Evolutionary conservation across 2,797 vertebrate species (phyloP), one percentile per base, ranked within the genome.

Genomic region (Chloroceryle amazona): DNA sequence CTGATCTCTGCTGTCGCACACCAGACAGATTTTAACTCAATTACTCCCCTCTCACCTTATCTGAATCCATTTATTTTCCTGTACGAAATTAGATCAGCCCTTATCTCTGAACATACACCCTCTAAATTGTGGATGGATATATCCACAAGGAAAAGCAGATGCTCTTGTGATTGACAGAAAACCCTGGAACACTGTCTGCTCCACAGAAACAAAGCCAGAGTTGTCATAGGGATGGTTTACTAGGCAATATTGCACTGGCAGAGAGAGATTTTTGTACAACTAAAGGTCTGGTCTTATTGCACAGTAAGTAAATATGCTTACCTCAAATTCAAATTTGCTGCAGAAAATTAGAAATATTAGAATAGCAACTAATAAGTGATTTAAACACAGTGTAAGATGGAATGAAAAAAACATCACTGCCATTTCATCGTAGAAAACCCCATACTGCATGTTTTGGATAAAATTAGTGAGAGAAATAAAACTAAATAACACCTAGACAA

Each of bases 31-130:
- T 90, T 82, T 93, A 91, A 93, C 92, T 94, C 85, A 87, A 66
- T 96, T 95, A 90, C 81, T 94, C 68, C 87, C 73, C 81, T 96
- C 91, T 97, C 86, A 84, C 86, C 88, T 96, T 96, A 96, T 92
- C 96, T 90, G 75, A 94, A 93, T 75, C 47, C 68, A 60, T 92
- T 94, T 95, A 86, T 86, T 94, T 95, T 94, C 66, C 49, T 81
- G 39, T 66, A 83, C 61, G 76, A 49, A 96, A 91, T 93, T 81
- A 94, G 90, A 96, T 95, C 92, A 94, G 82, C 78, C 1, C 20
- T 94, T 96, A 94, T 96, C 93, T 93, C 89, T 86, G 63, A 89
- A 74, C 74, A 91, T 55, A 70, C 82, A 75, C 61, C 28, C 79
- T 89, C 62, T 68, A 71, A 94, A 86, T 67, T 70, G 84, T 49